phyloP scores from a whole-genome alignment of 2,888 invertebrate genomes.

The Tuberolachnus salignus region DNA sequence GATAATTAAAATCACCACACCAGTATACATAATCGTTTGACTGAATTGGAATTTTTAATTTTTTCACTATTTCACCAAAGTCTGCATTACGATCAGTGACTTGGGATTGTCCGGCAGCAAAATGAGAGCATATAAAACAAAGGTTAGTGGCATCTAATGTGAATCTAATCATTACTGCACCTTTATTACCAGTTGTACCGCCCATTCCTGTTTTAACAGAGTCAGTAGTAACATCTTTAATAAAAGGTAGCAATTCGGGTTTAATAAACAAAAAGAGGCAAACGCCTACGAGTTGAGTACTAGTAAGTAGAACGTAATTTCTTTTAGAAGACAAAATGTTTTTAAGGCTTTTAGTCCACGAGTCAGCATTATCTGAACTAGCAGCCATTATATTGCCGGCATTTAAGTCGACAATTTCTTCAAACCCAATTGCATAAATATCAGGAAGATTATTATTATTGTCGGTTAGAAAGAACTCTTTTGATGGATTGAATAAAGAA shows the following conservation, averaged over 20 bases:
- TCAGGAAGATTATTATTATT: conserved; percentile 72
- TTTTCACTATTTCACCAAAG: conserved; percentile 92
- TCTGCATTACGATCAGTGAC: conserved; percentile 94
- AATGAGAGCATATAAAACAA: conserved; percentile 98
- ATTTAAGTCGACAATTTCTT: conserved; percentile 98
- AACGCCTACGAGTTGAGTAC: conserved; percentile 95
- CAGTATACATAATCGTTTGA: conserved; percentile 98
- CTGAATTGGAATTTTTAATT: conserved; percentile 89
- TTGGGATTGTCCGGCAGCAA: conserved; percentile 98
- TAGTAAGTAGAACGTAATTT: conserved; percentile 87
- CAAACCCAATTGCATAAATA: conserved; percentile 96
- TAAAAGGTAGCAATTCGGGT: conserved; percentile 84
- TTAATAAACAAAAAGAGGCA: conserved; percentile 94
- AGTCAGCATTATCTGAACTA: conserved; percentile 87
- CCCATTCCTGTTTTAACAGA: conserved; percentile 98
- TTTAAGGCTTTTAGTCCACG: conserved; percentile 94
- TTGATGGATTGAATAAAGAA: conserved; percentile 63
- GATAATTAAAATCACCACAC: conserved; percentile 99
- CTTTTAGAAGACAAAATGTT: conserved; percentile 87
- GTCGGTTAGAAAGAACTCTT: conserved; percentile 59
- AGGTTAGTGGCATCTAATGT: conserved; percentile 91
- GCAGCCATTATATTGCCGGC: conserved; percentile 98
- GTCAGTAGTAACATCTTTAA: conserved; percentile 92
- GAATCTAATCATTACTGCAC: conserved; percentile 90
- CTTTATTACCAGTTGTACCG: conserved; percentile 97